Base-by-base conservation (phyloP, 2,888 invertebrate species). In the Boloria selene region DNA sequence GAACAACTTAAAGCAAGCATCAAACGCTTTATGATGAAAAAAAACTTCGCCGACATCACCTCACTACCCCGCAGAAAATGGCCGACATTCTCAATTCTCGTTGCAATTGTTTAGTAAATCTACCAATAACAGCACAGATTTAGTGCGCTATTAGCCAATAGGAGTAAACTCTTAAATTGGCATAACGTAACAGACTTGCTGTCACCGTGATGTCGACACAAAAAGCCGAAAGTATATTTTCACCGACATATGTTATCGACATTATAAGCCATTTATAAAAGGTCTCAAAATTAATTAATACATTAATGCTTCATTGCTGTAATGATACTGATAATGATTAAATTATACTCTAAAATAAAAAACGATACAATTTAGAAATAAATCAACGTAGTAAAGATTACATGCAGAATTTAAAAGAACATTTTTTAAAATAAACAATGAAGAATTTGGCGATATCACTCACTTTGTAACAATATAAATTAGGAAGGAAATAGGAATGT, bases 1-100 rank as follows among this genome's bases (percentile, higher is more conserved):
- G 84, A 85, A 87, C 88, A 87, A 82, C 84, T 22, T 84, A 79
- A 81, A 76, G 50, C 83, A 83, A 84, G 80, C 84, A 85, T 84
- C 84, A 80, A 84, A 86, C 81, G 81, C 82, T 75, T 81, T 84
- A 84, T 88, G 88, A 82, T 68, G 80, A 83, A 87, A 88, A 89
- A 88, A 81, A 78, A 77, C 78, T 81, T 86, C 76, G 76, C 87
- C 91, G 88, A 88, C 92, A 85, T 68, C 70, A 72, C 67, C 65
- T 67, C 59, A 72, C 73, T 77, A 81, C 86, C 82, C 47, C 80
- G 72, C 82, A 83, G 79, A 79, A 65, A 82, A 74, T 77, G 75
- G 76, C 87, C 91, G 90, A 88, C 84, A 85, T 72, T 68, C 65
- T 53, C 47, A 73, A 88, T 86, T 91, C 75, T 84, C 80, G 61